Evolutionary conservation across 2,113 vertebrate genomes (phyloP).

Genomic region (Heterocephalus glaber): DNA sequence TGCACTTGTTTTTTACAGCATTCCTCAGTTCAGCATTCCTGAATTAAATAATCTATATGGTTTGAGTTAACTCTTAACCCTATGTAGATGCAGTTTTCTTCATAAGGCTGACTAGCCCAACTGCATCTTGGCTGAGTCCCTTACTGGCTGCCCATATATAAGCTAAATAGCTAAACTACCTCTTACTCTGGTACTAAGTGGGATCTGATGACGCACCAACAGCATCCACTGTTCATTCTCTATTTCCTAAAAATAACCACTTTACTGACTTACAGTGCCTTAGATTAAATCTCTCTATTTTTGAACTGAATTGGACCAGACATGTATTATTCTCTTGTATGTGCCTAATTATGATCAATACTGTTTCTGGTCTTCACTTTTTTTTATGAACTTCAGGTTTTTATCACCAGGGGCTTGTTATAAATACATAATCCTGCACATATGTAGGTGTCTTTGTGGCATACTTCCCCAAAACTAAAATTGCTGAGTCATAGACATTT

Average conservation of each 20-base stretch:
- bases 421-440: neutral
- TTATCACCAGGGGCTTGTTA: neutral
- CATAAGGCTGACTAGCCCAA: neutral
- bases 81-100: neutral
- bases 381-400: neutral
- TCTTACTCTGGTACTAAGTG: fast-evolving
- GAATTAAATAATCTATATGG: neutral
- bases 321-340: neutral
- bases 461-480: neutral
- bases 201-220: neutral
- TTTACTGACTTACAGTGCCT: neutral
- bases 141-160: neutral
- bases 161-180: neutral
- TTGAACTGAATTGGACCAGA: neutral
- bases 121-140: neutral
- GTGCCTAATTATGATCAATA: neutral
- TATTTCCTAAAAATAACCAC: neutral
- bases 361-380: neutral
- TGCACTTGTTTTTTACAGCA: neutral
- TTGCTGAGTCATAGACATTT: neutral
- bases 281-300: neutral
- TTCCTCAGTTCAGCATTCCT: neutral
- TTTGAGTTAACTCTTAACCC: neutral
- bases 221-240: neutral
- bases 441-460: neutral